phyloP scores from a whole-genome alignment of 2,888 invertebrate species.

The Bimastos eiseni region DNA sequence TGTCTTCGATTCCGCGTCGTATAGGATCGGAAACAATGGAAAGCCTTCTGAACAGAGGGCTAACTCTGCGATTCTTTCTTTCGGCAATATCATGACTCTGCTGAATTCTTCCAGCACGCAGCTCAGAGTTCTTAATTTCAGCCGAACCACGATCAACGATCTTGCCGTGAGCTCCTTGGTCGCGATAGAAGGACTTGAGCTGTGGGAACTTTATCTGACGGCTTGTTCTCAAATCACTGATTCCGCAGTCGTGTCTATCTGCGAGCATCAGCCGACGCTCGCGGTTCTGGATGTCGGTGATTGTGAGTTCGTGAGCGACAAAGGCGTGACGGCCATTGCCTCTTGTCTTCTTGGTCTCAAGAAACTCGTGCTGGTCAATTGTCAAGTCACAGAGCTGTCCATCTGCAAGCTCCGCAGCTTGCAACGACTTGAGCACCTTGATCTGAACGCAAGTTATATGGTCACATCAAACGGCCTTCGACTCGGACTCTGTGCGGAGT shows the following conservation, averaged over 20 bases:
- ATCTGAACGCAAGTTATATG: not conserved
- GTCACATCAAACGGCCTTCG: not conserved
- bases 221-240: not conserved
- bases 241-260: not conserved
- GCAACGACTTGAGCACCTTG: not conserved
- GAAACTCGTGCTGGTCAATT: conserved; percentile 13
- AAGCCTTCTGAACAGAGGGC: not conserved
- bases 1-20: not conserved
- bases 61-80: conserved; percentile 6
- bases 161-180: not conserved
- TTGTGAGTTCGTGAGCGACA: not conserved
- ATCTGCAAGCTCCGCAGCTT: not conserved
- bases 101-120: not conserved
- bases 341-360: not conserved
- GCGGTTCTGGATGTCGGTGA: not conserved
- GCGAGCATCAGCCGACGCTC: not conserved
- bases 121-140: not conserved
- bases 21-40: not conserved
- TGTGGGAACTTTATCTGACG: not conserved
- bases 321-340: not conserved
- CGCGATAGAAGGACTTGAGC: not conserved
- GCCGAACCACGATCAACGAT: not conserved
- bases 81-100: not conserved
- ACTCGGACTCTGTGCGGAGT: not conserved
- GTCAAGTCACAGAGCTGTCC: not conserved